A percentile compares a stretch with the other conserved stretches of the same genome.
phyloP scores from a whole-genome alignment of 2,113 vertebrate genomes.

The Trichomycterus rosablanca region DNA sequence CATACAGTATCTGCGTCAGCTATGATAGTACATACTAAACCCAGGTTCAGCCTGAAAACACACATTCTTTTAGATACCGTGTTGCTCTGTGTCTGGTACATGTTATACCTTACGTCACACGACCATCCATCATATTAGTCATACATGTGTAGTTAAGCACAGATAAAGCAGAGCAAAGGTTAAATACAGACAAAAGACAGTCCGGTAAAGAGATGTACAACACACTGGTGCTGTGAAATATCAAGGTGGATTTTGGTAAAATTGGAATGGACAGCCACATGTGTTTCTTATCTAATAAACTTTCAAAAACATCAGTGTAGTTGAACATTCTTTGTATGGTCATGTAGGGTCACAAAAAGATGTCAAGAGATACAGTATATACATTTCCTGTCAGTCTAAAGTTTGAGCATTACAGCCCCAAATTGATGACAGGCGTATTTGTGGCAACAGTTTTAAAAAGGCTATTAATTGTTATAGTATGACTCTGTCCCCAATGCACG shows the following conservation, averaged over 20 bases:
- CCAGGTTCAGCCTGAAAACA: neutral
- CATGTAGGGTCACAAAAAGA: no score
- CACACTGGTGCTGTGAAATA: neutral
- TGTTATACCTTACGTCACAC: neutral
- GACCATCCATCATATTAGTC: neutral
- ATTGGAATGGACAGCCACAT: neutral
- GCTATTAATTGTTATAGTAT: no score
- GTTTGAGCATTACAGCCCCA: no score
- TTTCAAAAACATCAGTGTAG: neutral
- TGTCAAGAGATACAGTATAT: no score
- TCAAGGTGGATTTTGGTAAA: neutral
- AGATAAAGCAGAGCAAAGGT: slow-evolving; percentile 2
- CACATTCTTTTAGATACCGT: slow-evolving; percentile 4
- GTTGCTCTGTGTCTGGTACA: neutral
- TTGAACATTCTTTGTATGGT: no score
- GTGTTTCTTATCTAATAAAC: neutral
- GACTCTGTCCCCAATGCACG: no score
- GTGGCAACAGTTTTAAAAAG: no score
- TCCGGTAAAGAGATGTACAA: neutral
- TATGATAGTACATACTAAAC: neutral
- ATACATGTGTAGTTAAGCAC: neutral
- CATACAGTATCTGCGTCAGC: no score
- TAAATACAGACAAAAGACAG: neutral
- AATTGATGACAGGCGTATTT: no score
- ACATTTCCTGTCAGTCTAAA: no score